Evolutionary conservation across 2,888 invertebrate species (phyloP).

Genomic region (Ryuthela nishihirai): DNA sequence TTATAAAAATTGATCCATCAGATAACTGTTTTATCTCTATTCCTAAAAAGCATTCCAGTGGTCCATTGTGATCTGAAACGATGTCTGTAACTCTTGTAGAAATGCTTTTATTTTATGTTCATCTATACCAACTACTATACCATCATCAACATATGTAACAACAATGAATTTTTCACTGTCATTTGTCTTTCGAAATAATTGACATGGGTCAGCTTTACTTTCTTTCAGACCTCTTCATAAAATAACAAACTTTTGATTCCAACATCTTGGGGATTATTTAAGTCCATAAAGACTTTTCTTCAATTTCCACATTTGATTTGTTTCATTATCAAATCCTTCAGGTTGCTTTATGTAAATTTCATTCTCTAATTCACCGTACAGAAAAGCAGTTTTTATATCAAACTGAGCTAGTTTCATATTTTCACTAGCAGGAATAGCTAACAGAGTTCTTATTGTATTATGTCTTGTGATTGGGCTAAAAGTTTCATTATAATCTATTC

Average conservation of each 20-base stretch:
- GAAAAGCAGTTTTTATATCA: conserved; percentile 40
- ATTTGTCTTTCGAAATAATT: no score
- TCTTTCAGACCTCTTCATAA: neutral
- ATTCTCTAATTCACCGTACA: conserved; percentile 36
- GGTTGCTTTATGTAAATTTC: conserved; percentile 40
- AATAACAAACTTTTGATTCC: conserved; percentile 34
- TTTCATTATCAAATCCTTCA: conserved; percentile 24
- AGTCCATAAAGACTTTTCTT: conserved; percentile 41
- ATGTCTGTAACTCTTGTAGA: no score
- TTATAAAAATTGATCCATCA: no score
- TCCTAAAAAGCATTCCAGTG: no score
- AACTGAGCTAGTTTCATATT: conserved; percentile 23
- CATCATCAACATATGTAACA: no score
- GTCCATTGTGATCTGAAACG: no score
- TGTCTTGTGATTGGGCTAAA: conserved; percentile 35
- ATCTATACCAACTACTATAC: no score
- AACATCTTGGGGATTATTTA: conserved; percentile 42
- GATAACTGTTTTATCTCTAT: no score
- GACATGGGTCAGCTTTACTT: conserved; percentile 3
- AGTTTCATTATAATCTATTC: conserved; percentile 40
- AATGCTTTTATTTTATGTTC: no score
- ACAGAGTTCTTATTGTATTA: conserved; percentile 25
- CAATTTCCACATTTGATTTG: conserved; percentile 30
- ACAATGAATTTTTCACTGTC: no score
- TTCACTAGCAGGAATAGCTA: conserved; percentile 20